Conservation (phyloP, 2,888 invertebrate genomes). For the Sphaerophoria rueppellii region DNA sequence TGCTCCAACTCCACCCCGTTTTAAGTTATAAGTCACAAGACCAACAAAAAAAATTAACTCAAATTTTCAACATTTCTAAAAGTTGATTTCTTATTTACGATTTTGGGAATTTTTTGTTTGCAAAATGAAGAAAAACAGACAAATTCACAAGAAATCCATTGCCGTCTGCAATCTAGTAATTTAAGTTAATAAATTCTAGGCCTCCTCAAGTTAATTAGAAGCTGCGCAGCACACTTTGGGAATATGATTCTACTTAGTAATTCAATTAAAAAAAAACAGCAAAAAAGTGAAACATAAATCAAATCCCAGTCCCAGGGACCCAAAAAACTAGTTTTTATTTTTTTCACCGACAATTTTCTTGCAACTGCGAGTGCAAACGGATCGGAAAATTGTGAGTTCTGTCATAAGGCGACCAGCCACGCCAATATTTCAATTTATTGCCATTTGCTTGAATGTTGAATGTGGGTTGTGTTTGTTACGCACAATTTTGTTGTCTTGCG, state of each 20-base stretch:
- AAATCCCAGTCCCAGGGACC: not conserved
- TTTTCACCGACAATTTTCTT: not conserved
- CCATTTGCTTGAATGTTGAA: not conserved
- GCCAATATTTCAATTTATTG: conserved; percentile 41
- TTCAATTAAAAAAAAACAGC: conserved; percentile 3
- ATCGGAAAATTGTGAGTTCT: conserved; percentile 16
- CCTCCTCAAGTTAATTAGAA: conserved; percentile 58
- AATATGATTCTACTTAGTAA: conserved; percentile 26
- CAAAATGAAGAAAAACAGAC: not conserved
- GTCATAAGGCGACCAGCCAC: conserved; percentile 42
- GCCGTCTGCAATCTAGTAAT: conserved; percentile 16
- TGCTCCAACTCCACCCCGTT: conserved; percentile 32
- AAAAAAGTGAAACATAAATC: conserved; percentile 22
- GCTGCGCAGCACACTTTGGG: conserved; percentile 49
- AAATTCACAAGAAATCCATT: conserved; percentile 6
- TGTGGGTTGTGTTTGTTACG: conserved; percentile 40
- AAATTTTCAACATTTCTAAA: conserved; percentile 43
- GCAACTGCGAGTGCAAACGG: conserved; percentile 10
- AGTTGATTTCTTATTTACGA: conserved; percentile 54
- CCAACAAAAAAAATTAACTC: not conserved
- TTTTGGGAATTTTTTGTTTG: conserved; percentile 33
- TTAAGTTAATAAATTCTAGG: conserved; percentile 56
- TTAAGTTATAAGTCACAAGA: too few relatives aligned
- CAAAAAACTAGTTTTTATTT: conserved; percentile 52
- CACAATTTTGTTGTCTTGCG: conserved; percentile 55